These are phyloP conservation scores for Drosophila ercepeae DNA, from an alignment of 1,140 invertebrate species.

Conservation along the genomic window DNA sequence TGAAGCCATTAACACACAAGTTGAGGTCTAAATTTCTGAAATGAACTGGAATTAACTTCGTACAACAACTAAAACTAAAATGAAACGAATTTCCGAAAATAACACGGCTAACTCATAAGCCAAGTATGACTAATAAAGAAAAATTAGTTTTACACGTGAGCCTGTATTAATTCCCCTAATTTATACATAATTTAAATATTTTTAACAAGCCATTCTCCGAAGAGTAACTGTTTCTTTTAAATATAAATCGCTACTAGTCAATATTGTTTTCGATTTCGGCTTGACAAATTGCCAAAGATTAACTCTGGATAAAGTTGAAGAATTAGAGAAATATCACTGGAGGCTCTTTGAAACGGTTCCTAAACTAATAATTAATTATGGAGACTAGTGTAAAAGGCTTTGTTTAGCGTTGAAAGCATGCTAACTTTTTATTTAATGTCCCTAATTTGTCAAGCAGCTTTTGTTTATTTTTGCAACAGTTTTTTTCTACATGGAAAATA, in stretches of 20 bases:
- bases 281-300: slow-evolving; percentile 60
- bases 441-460: slow-evolving; percentile 63
- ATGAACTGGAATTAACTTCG: no score
- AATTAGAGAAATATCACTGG: slow-evolving; percentile 43
- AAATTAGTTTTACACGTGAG: background rate
- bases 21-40: no score
- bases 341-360: slow-evolving; percentile 64
- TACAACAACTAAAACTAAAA: no score
- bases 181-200: slow-evolving; percentile 18
- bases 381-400: slow-evolving; percentile 28
- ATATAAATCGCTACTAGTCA: slow-evolving; percentile 66
- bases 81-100: no score
- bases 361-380: slow-evolving; percentile 37
- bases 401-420: slow-evolving; percentile 29
- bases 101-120: background rate
- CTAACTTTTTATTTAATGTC: slow-evolving; percentile 48
- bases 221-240: slow-evolving; percentile 58
- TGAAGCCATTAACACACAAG: no score
- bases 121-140: background rate
- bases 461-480: slow-evolving; percentile 24
- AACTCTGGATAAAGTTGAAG: slow-evolving; percentile 35
- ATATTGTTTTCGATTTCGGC: slow-evolving; percentile 23
- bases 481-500: slow-evolving; percentile 11
- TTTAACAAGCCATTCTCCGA: background rate
- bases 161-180: slow-evolving; percentile 11